These are phyloP conservation scores for Meteorus colon DNA, from an alignment of 2,888 invertebrate species.

Conservation along the genomic window DNA sequence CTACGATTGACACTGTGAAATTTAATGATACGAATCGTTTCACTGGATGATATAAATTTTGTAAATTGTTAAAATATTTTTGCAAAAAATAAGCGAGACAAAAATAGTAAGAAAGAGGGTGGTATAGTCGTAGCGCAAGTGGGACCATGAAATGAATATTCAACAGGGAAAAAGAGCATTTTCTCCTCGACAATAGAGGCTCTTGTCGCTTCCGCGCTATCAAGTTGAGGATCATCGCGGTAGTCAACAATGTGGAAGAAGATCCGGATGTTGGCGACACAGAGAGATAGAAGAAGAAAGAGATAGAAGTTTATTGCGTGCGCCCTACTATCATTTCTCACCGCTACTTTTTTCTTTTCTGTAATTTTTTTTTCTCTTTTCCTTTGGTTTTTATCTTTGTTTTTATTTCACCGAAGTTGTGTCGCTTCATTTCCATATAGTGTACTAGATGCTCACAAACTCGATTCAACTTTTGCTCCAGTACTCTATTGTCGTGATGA, in stretches of 20 bases:
- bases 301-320: constrained; percentile 20
- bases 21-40: not conserved
- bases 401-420: constrained; percentile 38
- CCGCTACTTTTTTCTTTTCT: not conserved
- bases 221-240: constrained; percentile 53
- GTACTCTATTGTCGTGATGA: constrained; percentile 27
- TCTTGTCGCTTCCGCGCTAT: constrained; percentile 44
- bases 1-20: not conserved
- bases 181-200: constrained; percentile 48
- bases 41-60: constrained; percentile 1
- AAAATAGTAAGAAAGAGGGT: constrained; percentile 31
- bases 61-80: constrained; percentile 15
- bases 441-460: constrained; percentile 21
- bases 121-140: constrained; percentile 54
- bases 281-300: not conserved
- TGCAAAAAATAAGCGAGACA: constrained; percentile 10
- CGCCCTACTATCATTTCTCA: constrained; percentile 8
- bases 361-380: not conserved
- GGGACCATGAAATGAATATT: constrained; percentile 68
- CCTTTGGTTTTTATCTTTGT: not conserved
- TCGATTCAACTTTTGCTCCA: constrained; percentile 41
- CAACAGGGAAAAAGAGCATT: constrained; percentile 64
- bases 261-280: constrained; percentile 52
- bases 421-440: constrained; percentile 34
- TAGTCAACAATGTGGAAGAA: constrained; percentile 56